These are phyloP conservation scores for Cyanoramphus novaezelandiae DNA, from an alignment of 2,113 vertebrate species.

Conservation along the genomic window DNA sequence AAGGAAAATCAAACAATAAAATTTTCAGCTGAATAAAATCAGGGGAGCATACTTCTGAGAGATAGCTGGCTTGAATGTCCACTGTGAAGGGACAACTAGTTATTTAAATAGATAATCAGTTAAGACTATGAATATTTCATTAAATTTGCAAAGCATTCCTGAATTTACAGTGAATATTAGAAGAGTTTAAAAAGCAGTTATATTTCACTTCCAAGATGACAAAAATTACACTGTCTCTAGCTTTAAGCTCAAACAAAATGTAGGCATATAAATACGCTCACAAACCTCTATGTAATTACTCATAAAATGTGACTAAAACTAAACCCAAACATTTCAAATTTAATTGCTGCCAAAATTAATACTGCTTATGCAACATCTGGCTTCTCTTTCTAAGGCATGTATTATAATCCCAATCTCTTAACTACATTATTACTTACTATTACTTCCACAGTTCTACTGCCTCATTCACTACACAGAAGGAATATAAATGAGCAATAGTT, in stretches of 20 bases:
- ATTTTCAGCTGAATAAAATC: neutral
- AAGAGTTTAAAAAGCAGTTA: neutral
- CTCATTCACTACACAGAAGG: neutral
- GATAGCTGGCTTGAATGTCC: neutral
- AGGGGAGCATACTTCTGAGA: neutral
- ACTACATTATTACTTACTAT: neutral
- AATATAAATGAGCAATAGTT: neutral
- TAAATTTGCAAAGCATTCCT: slow-evolving; percentile 2
- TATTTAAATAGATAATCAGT: slow-evolving; percentile 14
- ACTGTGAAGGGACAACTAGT: neutral
- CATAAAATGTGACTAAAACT: neutral
- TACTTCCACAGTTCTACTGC: neutral
- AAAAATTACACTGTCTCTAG: neutral
- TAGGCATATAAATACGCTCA: neutral
- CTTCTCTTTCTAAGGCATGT: neutral
- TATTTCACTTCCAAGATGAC: neutral
- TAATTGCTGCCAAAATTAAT: neutral
- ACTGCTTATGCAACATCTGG: neutral
- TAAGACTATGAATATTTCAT: neutral
- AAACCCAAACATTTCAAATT: neutral
- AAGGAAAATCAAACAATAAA: neutral
- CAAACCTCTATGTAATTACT: neutral
- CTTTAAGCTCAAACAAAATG: neutral
- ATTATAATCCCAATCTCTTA: neutral
- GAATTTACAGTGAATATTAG: slow-evolving; percentile 4